Conservation (phyloP, 2,797 vertebrate species). For the Poliocrania exsul region DNA sequence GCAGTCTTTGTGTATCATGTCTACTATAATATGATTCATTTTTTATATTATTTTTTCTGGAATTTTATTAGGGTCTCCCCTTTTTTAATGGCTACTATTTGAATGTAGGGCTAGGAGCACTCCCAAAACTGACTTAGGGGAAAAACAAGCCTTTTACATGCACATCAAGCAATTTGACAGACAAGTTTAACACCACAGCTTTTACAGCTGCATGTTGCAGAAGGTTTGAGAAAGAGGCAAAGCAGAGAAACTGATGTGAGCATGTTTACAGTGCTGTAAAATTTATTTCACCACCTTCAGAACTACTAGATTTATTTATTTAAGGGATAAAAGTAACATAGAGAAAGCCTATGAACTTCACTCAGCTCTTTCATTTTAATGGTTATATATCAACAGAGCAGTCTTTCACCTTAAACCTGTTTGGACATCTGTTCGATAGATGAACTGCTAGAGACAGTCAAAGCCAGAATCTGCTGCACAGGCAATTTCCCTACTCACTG, state of each 20-base stretch:
- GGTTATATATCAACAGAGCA: not conserved
- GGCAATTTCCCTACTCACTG: not conserved
- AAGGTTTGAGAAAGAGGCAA: not conserved
- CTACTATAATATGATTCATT: not conserved
- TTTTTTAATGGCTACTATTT: not conserved
- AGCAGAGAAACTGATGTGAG: not conserved
- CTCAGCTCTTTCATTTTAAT: conserved; percentile 10
- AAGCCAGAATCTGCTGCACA: not conserved
- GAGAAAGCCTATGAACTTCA: not conserved
- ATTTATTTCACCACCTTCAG: not conserved
- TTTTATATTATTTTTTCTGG: not conserved
- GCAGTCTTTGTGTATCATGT: not conserved
- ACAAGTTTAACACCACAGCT: not conserved
- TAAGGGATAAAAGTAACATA: not conserved
- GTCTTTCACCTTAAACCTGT: not conserved
- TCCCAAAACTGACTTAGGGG: not conserved
- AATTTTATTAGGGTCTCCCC: not conserved
- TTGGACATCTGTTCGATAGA: not conserved
- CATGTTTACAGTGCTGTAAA: not conserved
- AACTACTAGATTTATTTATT: not conserved
- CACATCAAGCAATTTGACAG: not conserved
- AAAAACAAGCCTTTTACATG: not conserved
- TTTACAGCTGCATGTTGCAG: not conserved
- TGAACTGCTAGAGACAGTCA: not conserved
- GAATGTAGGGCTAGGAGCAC: not conserved